Percentiles rank a stretch among this genome's conserved stretches.
Evolutionary conservation across 2,797 vertebrate species (phyloP).

Genomic region (Paedocypris micromegethes): DNA sequence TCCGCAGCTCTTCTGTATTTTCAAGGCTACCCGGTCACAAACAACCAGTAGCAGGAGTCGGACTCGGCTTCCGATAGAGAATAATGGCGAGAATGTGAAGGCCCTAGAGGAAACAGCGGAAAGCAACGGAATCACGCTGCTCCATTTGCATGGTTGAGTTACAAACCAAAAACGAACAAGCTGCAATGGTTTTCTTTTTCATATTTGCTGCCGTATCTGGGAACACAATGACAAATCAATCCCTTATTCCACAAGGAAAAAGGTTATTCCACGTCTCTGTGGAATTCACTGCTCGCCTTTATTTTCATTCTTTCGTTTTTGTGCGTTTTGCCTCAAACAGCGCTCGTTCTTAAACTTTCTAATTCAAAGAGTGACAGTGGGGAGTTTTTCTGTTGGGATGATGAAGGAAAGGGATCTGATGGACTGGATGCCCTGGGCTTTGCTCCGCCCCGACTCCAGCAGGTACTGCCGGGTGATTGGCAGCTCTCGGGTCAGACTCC

Average conservation of each 20-base stretch:
- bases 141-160: constrained; percentile 89
- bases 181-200: constrained; percentile 71
- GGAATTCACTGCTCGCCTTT: constrained; percentile 74
- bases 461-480: constrained; percentile 73
- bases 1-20: too few species aligned
- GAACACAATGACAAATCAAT: constrained; percentile 95
- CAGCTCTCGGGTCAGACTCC: constrained; percentile 75
- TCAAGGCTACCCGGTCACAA: too few species aligned
- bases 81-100: constrained; percentile 61
- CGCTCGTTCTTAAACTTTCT: constrained; percentile 58
- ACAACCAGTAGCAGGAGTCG: too few species aligned
- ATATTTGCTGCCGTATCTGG: constrained; percentile 25
- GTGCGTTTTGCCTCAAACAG: constrained; percentile 67
- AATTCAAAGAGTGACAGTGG: constrained; percentile 68
- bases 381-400: constrained; percentile 64
- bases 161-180: constrained; percentile 94
- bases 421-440: constrained; percentile 66
- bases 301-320: constrained; percentile 62
- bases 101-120: constrained; percentile 95
- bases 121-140: constrained; percentile 96
- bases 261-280: constrained; percentile 86
- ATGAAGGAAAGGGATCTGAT: constrained; percentile 79
- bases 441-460: constrained; percentile 70
- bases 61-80: too few species aligned
- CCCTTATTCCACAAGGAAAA: constrained; percentile 89